Base-by-base conservation (phyloP, 2,797 vertebrate genomes). In the Microctenopoma stevenorrisi region DNA sequence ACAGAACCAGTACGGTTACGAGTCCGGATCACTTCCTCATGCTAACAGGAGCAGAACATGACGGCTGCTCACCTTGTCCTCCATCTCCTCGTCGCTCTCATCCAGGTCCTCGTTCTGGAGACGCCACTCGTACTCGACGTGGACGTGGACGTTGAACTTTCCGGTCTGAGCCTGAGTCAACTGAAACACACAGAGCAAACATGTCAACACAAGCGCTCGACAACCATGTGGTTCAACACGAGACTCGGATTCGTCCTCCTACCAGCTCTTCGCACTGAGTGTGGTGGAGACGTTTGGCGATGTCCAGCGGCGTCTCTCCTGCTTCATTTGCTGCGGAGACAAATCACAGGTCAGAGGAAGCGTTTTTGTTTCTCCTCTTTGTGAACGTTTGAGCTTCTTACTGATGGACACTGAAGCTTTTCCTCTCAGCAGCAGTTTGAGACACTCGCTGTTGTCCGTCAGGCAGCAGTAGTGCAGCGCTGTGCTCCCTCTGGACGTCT, bases 51-150 rank as follows among this genome's bases (percentile, higher is more conserved):
- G 42, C 42, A 43, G 14, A 14, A n/a, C 12, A 5, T 8, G 1
- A 13, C 12, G 10, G 2, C 14, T 1, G 33, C 94, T 89, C 12
- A 96, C 87, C 88, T 98, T 98, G 86, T 98, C 98, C 65, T 99
- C 98, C 91, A 97, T 89, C 64, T 99, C 98, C 13, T 99, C 98
- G 7, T 99, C 97, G 2, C 96, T 99, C 88, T 99, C 97, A 0
- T 99, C 97, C 79, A 99, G 89, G 88, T 98, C 96, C 71, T 96
- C 95, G 0, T 98, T 95, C 48, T 96, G 95, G 57, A 99, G 91
- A 14, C 97, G 93, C 98, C 98, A 99, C 73, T 99, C 97, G 30
- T 98, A 98, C 83, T 99, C 98, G 0, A 99, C 97, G 0, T 99
- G 97, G 26, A 98, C 97, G 5, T 98, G 98, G 47, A 96, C 94